These are phyloP conservation scores for Rhorus exstirpatorius DNA, from an alignment of 2,888 invertebrate genomes.

Conservation along the genomic window DNA sequence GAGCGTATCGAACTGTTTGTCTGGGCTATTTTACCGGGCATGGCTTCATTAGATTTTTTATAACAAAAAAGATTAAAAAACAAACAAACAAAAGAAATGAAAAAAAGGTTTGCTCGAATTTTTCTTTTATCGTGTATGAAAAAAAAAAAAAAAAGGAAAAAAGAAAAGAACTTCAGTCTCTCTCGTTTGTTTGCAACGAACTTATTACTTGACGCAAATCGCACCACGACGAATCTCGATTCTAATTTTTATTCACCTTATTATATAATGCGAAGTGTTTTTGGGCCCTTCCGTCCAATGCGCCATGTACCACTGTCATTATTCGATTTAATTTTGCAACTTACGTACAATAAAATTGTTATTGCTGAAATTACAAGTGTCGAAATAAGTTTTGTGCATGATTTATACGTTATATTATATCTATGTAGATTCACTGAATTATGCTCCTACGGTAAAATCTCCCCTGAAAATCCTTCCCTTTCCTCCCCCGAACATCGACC, in stretches of 20 bases:
- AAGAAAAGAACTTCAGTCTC: conserved; percentile 76
- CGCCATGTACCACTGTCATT: conserved; percentile 84
- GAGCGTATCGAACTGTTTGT: conserved; percentile 83
- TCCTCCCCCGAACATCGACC: no score
- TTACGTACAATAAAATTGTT: conserved; percentile 84
- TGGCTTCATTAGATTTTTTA: conserved; percentile 84
- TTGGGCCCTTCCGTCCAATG: conserved; percentile 85
- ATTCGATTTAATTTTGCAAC: conserved; percentile 82
- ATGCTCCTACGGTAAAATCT: no score
- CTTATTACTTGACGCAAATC: conserved; percentile 78
- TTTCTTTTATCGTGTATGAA: conserved; percentile 70
- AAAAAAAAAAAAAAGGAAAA: conserved; percentile 67
- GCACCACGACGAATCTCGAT: conserved; percentile 83
- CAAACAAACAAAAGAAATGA: no score
- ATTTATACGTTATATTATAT: background rate
- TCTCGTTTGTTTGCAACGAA: conserved; percentile 79
- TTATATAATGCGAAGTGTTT: conserved; percentile 83
- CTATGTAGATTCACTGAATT: no score
- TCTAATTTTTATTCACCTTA: conserved; percentile 83
- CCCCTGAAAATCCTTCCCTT: no score
- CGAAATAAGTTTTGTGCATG: conserved; percentile 52
- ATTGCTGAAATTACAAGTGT: conserved; percentile 79
- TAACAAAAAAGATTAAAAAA: conserved; percentile 73
- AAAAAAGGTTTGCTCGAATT: conserved; percentile 77
- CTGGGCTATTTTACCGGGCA: conserved; percentile 79